Base-by-base conservation (phyloP, 92 coral and sea anemone genomes). In the Epizoanthus ramosus region DNA sequence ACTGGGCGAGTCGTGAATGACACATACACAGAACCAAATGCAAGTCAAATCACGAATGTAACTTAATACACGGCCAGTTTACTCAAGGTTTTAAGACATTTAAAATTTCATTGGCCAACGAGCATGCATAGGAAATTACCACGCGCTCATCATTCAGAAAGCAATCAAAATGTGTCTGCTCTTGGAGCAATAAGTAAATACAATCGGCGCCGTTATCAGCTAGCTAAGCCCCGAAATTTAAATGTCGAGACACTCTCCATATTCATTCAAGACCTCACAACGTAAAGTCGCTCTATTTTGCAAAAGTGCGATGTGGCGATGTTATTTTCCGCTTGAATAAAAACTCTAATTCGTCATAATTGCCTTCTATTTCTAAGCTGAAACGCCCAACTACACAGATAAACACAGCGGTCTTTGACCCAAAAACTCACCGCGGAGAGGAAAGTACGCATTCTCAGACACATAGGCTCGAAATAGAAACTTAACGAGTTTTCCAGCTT, bases 401-500 rank as follows among this genome's bases (percentile, higher is more conserved):
- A 75, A 75, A 75, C 3, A 4, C 43, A 18, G n/a, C 63, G 70
- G 25, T 61, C 63, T 53, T 41, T 41, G 70, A 61, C 57, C 39
- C 43, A 41, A 77, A 60, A 41, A 41, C 24, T 77, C 82, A 33
- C 82, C 70, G 68, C 39, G 81, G 70, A 57, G 13, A 60, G 64
- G 35, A 21, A 76, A 69, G 63, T 31, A 58, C 22, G 56, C 18
- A 77, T 47, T 71, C 15, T 21, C 58, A 71, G 82, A 77, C 71
- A 39, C 57, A 1, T 10, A 41, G 82, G 63, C 82, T 61, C 57
- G 45, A 41, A 59, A 59, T 63, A 77, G 15, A 68, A 61, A 41
- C 63, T 77, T 77, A 77, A 77, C 82, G 82, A 77, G 39, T 22
- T 59, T 60, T 19, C 33, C 82, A 77, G 82, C 56, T 77, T 61